Base-by-base conservation (phyloP, 2,113 vertebrate genomes). In the Sebastes fasciatus region DNA sequence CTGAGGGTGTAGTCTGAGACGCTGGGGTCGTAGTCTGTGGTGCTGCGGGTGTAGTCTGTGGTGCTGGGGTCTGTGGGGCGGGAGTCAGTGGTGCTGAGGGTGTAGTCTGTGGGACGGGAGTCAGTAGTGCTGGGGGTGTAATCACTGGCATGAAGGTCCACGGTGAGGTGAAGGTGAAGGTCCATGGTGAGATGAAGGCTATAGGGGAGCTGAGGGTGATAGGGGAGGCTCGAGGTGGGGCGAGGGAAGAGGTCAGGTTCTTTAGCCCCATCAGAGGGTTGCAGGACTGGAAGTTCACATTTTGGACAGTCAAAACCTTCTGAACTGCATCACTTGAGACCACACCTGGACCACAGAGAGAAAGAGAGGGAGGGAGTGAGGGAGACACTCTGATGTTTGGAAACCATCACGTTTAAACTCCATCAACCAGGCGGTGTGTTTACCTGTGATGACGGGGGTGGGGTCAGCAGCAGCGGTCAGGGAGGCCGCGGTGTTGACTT, bases 361-460 rank as follows among this genome's bases (percentile, higher is more conserved):
- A 64, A 6, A 17, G 60, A 62, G 13, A 8, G 3, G 6, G 2
- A 34, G 34, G 34, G 34, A 34, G 34, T 34, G 34, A 34, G 3
- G 34, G 34, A 34, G 34, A 34, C 34, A 34, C 34, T 1, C 12
- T 2, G 43, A 62, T 14, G 23, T 65, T 1, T 66, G 45, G 2
- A 8, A 0, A 21, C 17, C 0, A 1, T n/a, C 14, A 8, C 0
- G 26, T 54, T 8, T 11, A 5, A 12, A 4, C 14, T 16, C 21
- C 52, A 1, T 77, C 58, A 11, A 26, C 12, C 58, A 34, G 58
- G 23, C 14, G 19, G 26, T 8, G 54, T 4, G 12, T 12, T 54
- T 83, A 92, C 92, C 90, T 88, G 90, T 91, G 86, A 93, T 93
- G 75, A 92, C 65, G 55, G 89, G 91, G 46, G 74, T 81, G 80